Evolutionary conservation across 2,113 vertebrate species (phyloP).

Genomic region (Neopipo cinnamomea): DNA sequence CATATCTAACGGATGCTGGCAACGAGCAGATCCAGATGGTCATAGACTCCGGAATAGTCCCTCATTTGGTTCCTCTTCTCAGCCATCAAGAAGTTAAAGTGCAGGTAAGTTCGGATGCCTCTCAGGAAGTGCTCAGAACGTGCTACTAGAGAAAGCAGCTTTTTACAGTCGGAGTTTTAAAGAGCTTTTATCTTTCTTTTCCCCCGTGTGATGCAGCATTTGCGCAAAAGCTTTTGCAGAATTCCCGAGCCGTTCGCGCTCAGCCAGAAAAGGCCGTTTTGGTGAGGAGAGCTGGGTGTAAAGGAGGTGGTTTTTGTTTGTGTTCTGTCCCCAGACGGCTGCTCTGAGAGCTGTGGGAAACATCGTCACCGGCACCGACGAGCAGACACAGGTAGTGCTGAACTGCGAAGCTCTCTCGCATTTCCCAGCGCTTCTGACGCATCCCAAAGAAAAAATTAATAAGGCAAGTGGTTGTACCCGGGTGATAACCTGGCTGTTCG

Average conservation of each 20-base stretch:
- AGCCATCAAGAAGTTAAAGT: constrained; percentile 99
- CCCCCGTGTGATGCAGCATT: background rate
- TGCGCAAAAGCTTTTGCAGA: background rate
- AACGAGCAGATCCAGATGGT: constrained; percentile 99
- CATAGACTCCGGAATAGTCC: constrained; percentile 96
- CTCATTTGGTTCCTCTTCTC: constrained; percentile 95
- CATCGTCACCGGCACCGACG: constrained; percentile 97
- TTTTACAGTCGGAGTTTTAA: background rate
- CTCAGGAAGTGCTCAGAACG: background rate
- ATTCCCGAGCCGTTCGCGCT: background rate
- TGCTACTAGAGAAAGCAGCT: background rate
- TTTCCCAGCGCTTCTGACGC: constrained; percentile 94
- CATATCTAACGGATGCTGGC: constrained; percentile 96
- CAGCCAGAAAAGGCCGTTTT: background rate
- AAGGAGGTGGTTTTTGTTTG: background rate
- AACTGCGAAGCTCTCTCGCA: constrained; percentile 96
- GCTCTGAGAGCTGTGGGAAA: constrained; percentile 96
- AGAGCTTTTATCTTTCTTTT: background rate
- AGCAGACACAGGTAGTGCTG: constrained; percentile 97
- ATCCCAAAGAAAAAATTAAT: constrained; percentile 99
- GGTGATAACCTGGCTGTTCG: fast-evolving
- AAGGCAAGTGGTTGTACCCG: constrained; percentile 77
- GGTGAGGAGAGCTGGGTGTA: background rate
- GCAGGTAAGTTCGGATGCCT: constrained; percentile 77
- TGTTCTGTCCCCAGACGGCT: constrained; percentile 83